phyloP scores from a whole-genome alignment of 2,113 vertebrate species.

The Xyrauchen texanus region DNA sequence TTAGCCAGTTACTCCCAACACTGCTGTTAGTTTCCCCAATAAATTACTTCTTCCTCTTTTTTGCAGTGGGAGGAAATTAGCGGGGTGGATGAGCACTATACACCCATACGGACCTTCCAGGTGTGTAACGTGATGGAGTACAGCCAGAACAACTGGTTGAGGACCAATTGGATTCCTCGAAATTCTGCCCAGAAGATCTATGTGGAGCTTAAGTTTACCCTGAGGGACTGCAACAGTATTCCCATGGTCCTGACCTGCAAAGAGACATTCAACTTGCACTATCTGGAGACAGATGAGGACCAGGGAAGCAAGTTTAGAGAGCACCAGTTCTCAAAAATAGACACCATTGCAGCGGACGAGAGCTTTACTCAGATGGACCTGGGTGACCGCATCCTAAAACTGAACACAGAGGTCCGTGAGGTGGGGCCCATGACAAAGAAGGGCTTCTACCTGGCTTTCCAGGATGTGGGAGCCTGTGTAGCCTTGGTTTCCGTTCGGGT shows the following conservation, averaged over 20 bases:
- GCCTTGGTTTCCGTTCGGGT: slow-evolving; percentile 83
- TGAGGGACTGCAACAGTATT: slow-evolving; percentile 98
- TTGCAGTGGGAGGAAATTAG: slow-evolving; percentile 96
- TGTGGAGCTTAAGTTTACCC: slow-evolving; percentile 96
- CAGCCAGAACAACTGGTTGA: slow-evolving; percentile 98
- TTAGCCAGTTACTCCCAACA: no score
- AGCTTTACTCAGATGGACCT: slow-evolving; percentile 99
- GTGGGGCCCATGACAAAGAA: slow-evolving; percentile 91
- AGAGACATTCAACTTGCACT: slow-evolving; percentile 97
- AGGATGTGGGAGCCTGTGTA: slow-evolving; percentile 81
- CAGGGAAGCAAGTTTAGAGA: slow-evolving; percentile 90
- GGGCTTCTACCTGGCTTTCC: slow-evolving; percentile 96
- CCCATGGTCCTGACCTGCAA: slow-evolving; percentile 95
- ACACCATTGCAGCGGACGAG: slow-evolving; percentile 97
- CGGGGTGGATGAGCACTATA: slow-evolving; percentile 96
- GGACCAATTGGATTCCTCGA: slow-evolving; percentile 96
- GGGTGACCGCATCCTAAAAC: slow-evolving; percentile 95
- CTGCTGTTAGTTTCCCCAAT: not conserved
- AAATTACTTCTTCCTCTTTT: slow-evolving; percentile 27
- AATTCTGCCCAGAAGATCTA: slow-evolving; percentile 96
- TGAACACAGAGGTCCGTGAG: slow-evolving; percentile 95
- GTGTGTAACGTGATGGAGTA: slow-evolving; percentile 99
- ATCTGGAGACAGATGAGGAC: slow-evolving; percentile 93
- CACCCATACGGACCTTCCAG: slow-evolving; percentile 97
- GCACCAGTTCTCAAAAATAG: slow-evolving; percentile 93